A percentile compares a stretch with the other conserved stretches of the same genome.
These are phyloP conservation scores for Zaprionus lachaisei DNA, from an alignment of 1,140 invertebrate genomes.

Conservation along the genomic window DNA sequence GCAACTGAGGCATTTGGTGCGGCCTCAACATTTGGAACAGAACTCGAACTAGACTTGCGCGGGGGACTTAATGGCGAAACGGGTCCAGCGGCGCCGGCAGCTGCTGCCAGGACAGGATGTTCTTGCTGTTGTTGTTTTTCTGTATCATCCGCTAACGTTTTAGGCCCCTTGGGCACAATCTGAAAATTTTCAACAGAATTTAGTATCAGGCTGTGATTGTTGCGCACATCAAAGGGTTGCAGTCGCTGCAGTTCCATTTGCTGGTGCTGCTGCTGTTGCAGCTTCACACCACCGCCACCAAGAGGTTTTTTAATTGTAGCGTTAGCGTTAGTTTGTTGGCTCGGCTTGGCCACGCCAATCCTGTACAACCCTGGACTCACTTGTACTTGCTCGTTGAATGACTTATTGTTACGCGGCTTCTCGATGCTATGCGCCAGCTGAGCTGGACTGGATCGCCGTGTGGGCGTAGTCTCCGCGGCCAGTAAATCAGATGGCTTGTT, in stretches of 20 bases:
- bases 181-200: constrained; percentile 85
- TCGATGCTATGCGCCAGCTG: constrained; percentile 62
- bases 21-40: constrained; percentile 22
- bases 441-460: constrained; percentile 39
- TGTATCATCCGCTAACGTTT: constrained; percentile 36
- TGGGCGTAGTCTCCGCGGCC: constrained; percentile 35
- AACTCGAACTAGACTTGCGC: constrained; percentile 57
- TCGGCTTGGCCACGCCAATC: constrained; percentile 67
- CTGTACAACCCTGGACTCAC: constrained; percentile 83
- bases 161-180: constrained; percentile 72
- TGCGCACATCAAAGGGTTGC: constrained; percentile 51
- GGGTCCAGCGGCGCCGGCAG: constrained; percentile 28
- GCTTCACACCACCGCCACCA: constrained; percentile 48
- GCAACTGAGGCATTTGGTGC: constrained; percentile 56
- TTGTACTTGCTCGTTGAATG: constrained; percentile 77
- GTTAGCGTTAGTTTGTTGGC: constrained; percentile 56
- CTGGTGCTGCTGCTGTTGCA: constrained; percentile 13
- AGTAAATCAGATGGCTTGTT: constrained; percentile 48
- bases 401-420: constrained; percentile 73
- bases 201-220: constrained; percentile 79
- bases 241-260: constrained; percentile 28
- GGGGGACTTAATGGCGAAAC: constrained; percentile 70
- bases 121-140: constrained; percentile 57
- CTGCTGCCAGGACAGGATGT: constrained; percentile 51
- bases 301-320: constrained; percentile 47